Base-by-base conservation (phyloP, 2,113 vertebrate species). In the Nyctereutes procyonoides region DNA sequence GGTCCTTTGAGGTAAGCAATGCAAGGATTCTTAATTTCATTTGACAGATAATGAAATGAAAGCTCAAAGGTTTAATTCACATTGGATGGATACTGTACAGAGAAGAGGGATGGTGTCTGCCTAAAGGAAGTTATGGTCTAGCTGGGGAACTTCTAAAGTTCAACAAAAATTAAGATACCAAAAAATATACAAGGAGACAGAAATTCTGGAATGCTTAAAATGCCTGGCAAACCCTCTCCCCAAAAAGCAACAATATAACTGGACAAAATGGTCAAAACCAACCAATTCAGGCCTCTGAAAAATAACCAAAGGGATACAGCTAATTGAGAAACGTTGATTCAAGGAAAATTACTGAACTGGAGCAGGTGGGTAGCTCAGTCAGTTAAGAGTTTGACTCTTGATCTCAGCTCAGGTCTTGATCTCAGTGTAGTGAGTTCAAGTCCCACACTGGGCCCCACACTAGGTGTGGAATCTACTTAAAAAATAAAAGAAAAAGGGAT, bases 1-100 rank as follows among this genome's bases (percentile, higher is more conserved):
- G 74, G 87, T 90, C 35, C 81, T 48, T 69, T 95, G 38, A 95
- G n/a, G 19, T 74, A 90, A 77, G 30, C 51, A 90, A 86, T 55
- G 35, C 3, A 95, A 88, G 26, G 55, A 62, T 63, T 90, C 88
- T 63, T 81, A 71, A 88, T 92, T 84, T 94, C 48, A 92, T 80
- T 74, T 90, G 65, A 93, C 58, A 97, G 30, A 76, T 80, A 65
- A 73, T 89, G 30, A 85, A 93, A 90, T 76, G 74, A 91, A 87
- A 97, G 32, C 13, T 81, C 77, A 89, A 95, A 85, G 30, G 35
- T 35, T 93, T 97, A 88, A 30, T 82, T 22, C 62, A n/a, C 76
- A 38, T 95, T 43, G 22, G 74, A 93, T 87, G 35, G 20, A 62
- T n/a, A 77, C 12, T 81, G 20, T 56, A 58, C 26, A 74, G 38